Percentiles rank a stretch among this genome's conserved stretches.
Conservation (phyloP, 2,113 vertebrate genomes). For the Forbesichthys agassizii region DNA sequence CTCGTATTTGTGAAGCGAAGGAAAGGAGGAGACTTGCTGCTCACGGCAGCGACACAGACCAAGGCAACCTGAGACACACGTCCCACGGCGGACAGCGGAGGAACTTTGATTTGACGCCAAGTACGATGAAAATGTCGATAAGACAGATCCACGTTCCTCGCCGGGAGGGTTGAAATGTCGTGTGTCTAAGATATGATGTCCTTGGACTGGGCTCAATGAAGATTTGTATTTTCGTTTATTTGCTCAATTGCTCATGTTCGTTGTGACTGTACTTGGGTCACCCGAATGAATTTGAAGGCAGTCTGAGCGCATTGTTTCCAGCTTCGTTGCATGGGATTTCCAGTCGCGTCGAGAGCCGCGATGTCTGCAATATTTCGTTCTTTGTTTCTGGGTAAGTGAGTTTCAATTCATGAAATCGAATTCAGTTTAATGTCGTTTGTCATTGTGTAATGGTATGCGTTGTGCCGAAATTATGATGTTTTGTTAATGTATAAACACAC, state of each 20-base stretch:
- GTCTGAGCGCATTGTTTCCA: conserved; percentile 69
- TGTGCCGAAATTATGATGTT: neutral
- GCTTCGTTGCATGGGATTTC: conserved; percentile 67
- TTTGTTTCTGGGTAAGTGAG: conserved; percentile 79
- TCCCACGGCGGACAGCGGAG: conserved; percentile 59
- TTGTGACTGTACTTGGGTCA: conserved; percentile 63
- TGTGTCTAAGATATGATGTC: conserved; percentile 66
- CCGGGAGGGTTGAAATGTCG: conserved; percentile 53
- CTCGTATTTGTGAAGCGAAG: conserved; percentile 56
- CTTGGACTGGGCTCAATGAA: conserved; percentile 66
- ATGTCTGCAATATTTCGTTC: conserved; percentile 75
- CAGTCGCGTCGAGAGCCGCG: conserved; percentile 54
- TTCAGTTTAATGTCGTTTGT: conserved; percentile 15
- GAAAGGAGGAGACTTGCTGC: conserved; percentile 50
- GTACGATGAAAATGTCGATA: conserved; percentile 54
- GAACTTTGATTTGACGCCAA: conserved; percentile 72
- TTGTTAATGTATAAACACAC: conserved; percentile 5
- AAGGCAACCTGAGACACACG: conserved; percentile 66
- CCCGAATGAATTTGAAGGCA: conserved; percentile 60
- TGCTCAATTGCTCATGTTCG: conserved; percentile 48
- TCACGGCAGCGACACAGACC: conserved; percentile 57
- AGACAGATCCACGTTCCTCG: conserved; percentile 45
- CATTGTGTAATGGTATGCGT: neutral
- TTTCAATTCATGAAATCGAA: conserved; percentile 34
- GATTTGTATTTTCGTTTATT: conserved; percentile 46